A percentile compares a stretch with the other conserved stretches of the same genome.
Evolutionary conservation across 2,797 vertebrate species (phyloP).

Genomic region (Neopelma chrysocephalum): DNA sequence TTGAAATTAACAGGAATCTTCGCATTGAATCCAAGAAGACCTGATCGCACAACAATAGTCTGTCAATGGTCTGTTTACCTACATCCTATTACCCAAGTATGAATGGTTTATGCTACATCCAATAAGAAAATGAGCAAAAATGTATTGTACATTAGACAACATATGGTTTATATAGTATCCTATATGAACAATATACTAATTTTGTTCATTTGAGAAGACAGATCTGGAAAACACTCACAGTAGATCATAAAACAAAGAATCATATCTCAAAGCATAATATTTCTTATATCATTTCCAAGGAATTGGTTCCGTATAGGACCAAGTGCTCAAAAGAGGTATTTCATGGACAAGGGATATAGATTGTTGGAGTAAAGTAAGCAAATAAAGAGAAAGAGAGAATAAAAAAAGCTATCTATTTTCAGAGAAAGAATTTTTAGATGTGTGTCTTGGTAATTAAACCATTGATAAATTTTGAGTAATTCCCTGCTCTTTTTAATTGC

Average conservation of each 20-base stretch:
- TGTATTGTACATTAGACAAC: background rate
- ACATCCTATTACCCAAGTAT: background rate
- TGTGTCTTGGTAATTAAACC: background rate
- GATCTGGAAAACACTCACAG: background rate
- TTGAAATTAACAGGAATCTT: background rate
- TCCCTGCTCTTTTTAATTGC: background rate
- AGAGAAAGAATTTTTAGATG: background rate
- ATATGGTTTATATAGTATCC: background rate
- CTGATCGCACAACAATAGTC: background rate
- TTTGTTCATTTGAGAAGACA: background rate
- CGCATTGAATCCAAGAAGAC: background rate
- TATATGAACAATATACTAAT: background rate
- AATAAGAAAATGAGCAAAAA: background rate
- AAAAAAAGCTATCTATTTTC: background rate
- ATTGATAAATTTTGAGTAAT: background rate
- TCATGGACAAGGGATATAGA: background rate
- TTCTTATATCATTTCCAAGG: background rate
- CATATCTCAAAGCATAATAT: background rate
- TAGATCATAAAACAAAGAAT: background rate
- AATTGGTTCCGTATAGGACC: background rate
- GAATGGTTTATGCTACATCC: background rate
- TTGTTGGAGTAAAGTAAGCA: background rate
- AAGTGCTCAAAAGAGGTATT: background rate
- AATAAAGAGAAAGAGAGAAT: background rate
- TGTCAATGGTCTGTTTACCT: background rate